These are phyloP conservation scores for Aplochiton taeniatus DNA, from an alignment of 2,797 vertebrate genomes.

Conservation along the genomic window DNA sequence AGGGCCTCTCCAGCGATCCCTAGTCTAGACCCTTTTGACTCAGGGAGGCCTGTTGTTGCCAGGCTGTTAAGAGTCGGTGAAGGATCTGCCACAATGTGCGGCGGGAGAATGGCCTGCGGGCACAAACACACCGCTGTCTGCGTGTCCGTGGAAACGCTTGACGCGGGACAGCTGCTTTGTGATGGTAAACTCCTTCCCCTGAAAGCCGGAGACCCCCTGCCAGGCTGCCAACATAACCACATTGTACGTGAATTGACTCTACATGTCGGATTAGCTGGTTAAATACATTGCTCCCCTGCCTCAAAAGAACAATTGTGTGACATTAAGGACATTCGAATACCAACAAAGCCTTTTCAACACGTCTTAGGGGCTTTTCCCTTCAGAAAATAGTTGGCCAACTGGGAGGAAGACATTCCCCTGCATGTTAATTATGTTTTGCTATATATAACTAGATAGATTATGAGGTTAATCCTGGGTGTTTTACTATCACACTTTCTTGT, in stretches of 20 bases:
- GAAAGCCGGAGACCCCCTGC: constrained; percentile 65
- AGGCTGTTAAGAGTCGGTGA: constrained; percentile 61
- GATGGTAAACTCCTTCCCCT: constrained; percentile 71
- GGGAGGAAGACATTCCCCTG: constrained; percentile 48
- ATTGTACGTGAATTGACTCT: constrained; percentile 74
- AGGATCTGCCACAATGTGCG: constrained; percentile 62
- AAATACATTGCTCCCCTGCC: constrained; percentile 67
- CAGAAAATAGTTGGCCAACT: constrained; percentile 54
- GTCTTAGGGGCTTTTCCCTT: constrained; percentile 45
- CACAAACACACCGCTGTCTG: constrained; percentile 66
- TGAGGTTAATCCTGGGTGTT: constrained; percentile 31
- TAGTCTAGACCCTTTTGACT: constrained; percentile 64
- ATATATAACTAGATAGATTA: constrained; percentile 23
- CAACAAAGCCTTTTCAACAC: constrained; percentile 50
- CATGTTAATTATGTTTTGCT: constrained; percentile 49
- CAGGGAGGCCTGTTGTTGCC: constrained; percentile 51
- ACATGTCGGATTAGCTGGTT: constrained; percentile 74
- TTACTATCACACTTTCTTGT: constrained; percentile 1
- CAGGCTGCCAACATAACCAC: constrained; percentile 61
- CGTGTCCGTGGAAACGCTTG: constrained; percentile 54
- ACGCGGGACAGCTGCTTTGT: constrained; percentile 72
- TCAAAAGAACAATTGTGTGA: constrained; percentile 62
- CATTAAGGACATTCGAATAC: constrained; percentile 63
- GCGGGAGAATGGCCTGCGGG: constrained; percentile 63
- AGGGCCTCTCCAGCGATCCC: constrained; percentile 49